phyloP scores from a whole-genome alignment of 2,888 invertebrate genomes.

The Thereva nobilitata region DNA sequence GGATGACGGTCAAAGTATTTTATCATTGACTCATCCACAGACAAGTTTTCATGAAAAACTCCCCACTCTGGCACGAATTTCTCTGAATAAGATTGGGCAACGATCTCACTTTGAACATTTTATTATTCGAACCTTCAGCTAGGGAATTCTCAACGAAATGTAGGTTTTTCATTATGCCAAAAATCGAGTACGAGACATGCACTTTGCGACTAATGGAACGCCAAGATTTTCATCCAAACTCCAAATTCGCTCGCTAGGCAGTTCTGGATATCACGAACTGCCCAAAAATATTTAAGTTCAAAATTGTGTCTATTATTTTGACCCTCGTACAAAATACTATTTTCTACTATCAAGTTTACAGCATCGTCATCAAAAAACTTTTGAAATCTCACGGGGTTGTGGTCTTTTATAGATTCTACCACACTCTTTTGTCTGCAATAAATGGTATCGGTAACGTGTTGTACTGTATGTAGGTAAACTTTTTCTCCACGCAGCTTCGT shows the following conservation, averaged over 20 bases:
- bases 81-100: slow-evolving; percentile 13
- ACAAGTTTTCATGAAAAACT: slow-evolving; percentile 1
- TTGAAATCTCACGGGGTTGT: background rate
- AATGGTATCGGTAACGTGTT: slow-evolving; percentile 5
- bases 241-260: slow-evolving; percentile 49
- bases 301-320: slow-evolving; percentile 21
- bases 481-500: slow-evolving; percentile 9
- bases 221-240: slow-evolving; percentile 47
- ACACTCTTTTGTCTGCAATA: slow-evolving; percentile 4
- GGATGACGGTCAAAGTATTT: slow-evolving; percentile 7
- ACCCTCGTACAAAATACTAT: slow-evolving; percentile 6
- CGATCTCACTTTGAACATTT: slow-evolving; percentile 19
- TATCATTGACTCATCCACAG: background rate
- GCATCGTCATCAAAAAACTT: slow-evolving; percentile 1
- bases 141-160: slow-evolving; percentile 25
- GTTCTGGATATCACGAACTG: slow-evolving; percentile 48
- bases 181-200: slow-evolving; percentile 46
- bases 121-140: slow-evolving; percentile 14
- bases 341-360: slow-evolving; percentile 12
- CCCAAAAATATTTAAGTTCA: slow-evolving; percentile 46
- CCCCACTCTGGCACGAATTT: slow-evolving; percentile 21
- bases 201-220: slow-evolving; percentile 45
- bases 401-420: slow-evolving; percentile 10
- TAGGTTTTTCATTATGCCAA: slow-evolving; percentile 32
- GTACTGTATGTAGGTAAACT: slow-evolving; percentile 4